Base-by-base conservation (phyloP, 2,113 vertebrate genomes). In the Aldabrachelys gigantea region DNA sequence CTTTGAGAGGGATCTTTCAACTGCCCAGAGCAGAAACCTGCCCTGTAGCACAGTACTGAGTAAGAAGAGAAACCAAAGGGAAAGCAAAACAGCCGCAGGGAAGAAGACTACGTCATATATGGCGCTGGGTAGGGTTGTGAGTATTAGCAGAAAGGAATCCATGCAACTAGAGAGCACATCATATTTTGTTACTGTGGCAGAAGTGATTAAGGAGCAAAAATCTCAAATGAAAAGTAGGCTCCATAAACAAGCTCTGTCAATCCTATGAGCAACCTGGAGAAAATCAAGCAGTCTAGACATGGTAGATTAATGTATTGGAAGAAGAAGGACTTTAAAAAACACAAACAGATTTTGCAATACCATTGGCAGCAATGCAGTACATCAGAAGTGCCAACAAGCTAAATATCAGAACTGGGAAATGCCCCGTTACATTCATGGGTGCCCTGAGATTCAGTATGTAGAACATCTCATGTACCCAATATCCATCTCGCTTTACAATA, bases 161-260 rank as follows among this genome's bases (percentile, higher is more conserved):
- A 5, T 80, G 22, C n/a, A 49, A 62, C 31, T 3, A 81, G 4
- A 50, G 91, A 85, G 81, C 65, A 7, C 5, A 1, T 11, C 1
- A 2, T 41, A 0, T 31, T 19, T 22, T 89, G 17, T 49, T 7
- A 0, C 27, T 92, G 13, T 2, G 49, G 31, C 57, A 89, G n/a
- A 25, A 93, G 27, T 88, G 90, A 95, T 90, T 82, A 0, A 88
- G 72, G 14, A 94, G 62, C 53, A 94, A 79, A 86, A 96, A 92
- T 50, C 3, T 56, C 92, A 92, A 80, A 54, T 5, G 87, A 89
- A 93, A 96, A 62, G 1, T 25, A 31, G 7, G 47, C 25, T 90
- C 50, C 19, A 29, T 84, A 94, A 94, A 91, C 90, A 95, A 91
- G 62, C 85, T 22, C 83, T 85, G 91, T 95, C 96, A 96, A 97